A percentile compares a stretch with the other conserved stretches of the same genome.
Conservation (phyloP, 2,888 invertebrate species). For the Pseudococcus viburni region DNA sequence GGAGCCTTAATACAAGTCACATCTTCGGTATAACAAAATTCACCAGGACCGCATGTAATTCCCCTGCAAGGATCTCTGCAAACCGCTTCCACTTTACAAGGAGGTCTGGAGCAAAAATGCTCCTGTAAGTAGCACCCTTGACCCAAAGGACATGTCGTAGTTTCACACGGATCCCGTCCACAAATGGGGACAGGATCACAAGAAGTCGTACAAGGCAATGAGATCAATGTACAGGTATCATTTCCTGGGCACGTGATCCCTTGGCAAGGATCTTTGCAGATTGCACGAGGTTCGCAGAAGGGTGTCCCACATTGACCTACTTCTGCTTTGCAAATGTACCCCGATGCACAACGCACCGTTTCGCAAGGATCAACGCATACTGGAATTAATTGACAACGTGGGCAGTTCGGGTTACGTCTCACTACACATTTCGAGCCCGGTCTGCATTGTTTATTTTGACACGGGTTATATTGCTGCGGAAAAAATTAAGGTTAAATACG, state of each 20-base stretch:
- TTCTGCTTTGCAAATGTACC: slow-evolving; percentile 12
- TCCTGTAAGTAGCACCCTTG: slow-evolving; percentile 55
- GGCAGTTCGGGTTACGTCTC: slow-evolving; percentile 36
- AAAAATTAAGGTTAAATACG: background rate
- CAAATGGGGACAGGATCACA: slow-evolving; percentile 31
- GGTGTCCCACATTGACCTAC: slow-evolving; percentile 31
- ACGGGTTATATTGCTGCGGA: background rate
- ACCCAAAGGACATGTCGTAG: slow-evolving; percentile 30
- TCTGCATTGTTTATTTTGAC: slow-evolving; percentile 34
- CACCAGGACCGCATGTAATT: background rate
- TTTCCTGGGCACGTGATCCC: background rate
- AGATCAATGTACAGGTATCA: slow-evolving; percentile 32
- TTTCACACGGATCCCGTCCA: slow-evolving; percentile 41
- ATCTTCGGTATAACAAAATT: slow-evolving; percentile 48
- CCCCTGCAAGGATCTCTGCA: slow-evolving; percentile 50
- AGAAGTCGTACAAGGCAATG: slow-evolving; percentile 1
- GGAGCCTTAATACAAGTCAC: slow-evolving; percentile 56
- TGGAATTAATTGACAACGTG: background rate
- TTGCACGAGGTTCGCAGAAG: background rate
- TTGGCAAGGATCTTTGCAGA: slow-evolving; percentile 53
- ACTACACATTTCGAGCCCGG: slow-evolving; percentile 19
- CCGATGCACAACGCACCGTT: slow-evolving; percentile 13
- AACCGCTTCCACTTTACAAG: slow-evolving; percentile 25
- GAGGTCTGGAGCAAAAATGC: slow-evolving; percentile 37
- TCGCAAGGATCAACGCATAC: slow-evolving; percentile 37